Conservation (phyloP, 2,888 invertebrate genomes). For the Spatulosminthurus flaviceps region DNA sequence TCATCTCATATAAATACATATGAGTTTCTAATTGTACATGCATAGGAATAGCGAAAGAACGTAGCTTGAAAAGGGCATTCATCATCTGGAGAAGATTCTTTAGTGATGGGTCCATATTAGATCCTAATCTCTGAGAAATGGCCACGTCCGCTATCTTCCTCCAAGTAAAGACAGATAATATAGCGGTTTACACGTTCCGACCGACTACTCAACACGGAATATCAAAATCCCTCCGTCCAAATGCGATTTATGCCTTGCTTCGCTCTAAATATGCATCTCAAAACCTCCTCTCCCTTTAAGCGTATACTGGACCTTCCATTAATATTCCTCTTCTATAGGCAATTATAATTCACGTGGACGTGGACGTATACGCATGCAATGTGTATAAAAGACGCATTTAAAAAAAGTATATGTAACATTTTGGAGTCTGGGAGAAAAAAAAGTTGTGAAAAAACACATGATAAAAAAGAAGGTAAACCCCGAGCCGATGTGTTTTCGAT, state of each 20-base stretch:
- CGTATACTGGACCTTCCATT: too few species aligned
- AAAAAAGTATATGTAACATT: too few species aligned
- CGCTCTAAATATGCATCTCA: too few species aligned
- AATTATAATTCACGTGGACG: too few species aligned
- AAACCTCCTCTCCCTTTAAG: too few species aligned
- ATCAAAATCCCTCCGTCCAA: neutral
- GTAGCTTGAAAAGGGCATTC: constrained; percentile 49
- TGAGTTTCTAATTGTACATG: neutral
- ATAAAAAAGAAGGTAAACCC: constrained; percentile 5
- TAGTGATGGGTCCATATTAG: constrained; percentile 58
- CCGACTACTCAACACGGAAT: constrained; percentile 18
- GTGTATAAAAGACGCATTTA: too few species aligned
- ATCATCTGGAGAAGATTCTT: constrained; percentile 59
- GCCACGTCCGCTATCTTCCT: constrained; percentile 45
- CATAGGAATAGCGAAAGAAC: neutral
- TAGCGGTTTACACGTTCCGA: constrained; percentile 23
- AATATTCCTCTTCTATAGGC: too few species aligned
- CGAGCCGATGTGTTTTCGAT: constrained; percentile 18
- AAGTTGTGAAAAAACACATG: too few species aligned
- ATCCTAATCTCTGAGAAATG: constrained; percentile 54
- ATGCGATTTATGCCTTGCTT: neutral
- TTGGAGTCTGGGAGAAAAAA: neutral
- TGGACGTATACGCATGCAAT: too few species aligned
- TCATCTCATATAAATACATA: too few species aligned
- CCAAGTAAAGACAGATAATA: constrained; percentile 10